A percentile compares a stretch with the other conserved stretches of the same genome.
Evolutionary conservation across 92 coral and sea anemone genomes (phyloP).

Genomic region (Zoanthus sansibaricus): DNA sequence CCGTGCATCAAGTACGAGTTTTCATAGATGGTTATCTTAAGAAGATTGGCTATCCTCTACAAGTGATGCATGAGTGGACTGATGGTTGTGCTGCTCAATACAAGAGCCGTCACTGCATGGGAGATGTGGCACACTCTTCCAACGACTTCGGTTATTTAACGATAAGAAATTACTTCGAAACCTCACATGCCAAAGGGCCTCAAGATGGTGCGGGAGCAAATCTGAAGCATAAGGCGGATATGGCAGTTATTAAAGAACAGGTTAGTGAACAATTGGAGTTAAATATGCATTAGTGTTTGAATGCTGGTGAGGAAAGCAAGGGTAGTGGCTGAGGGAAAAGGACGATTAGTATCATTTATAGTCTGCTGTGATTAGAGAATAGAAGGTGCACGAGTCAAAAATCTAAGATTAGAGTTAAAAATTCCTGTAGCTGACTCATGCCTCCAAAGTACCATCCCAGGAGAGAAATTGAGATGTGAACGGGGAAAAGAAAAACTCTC

Average conservation of each 20-base stretch:
- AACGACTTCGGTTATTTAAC: background rate
- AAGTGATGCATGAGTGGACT: slow-evolving; percentile 45
- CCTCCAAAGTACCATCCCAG: slow-evolving; percentile 17
- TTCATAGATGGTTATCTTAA: slow-evolving; percentile 35
- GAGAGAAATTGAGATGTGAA: background rate
- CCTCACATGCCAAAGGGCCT: background rate
- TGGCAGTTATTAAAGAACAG: background rate
- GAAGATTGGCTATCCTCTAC: slow-evolving; percentile 25
- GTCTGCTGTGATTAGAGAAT: background rate
- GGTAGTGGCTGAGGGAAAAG: background rate
- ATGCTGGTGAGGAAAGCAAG: background rate
- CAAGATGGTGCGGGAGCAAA: too few species aligned
- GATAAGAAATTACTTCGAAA: background rate
- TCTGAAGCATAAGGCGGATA: too few species aligned
- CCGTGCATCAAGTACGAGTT: slow-evolving; percentile 48
- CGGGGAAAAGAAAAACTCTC: slow-evolving; percentile 7
- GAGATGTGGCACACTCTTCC: slow-evolving; percentile 55
- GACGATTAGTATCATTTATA: slow-evolving; percentile 5
- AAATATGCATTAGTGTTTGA: too few species aligned
- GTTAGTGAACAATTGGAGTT: background rate
- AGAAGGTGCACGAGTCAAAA: background rate
- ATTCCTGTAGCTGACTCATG: slow-evolving; percentile 5
- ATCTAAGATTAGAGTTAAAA: background rate
- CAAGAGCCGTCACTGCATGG: slow-evolving; percentile 61
- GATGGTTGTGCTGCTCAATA: slow-evolving; percentile 60